These are phyloP conservation scores for Halcyon badia DNA, from an alignment of 2,797 vertebrate genomes.

Conservation along the genomic window DNA sequence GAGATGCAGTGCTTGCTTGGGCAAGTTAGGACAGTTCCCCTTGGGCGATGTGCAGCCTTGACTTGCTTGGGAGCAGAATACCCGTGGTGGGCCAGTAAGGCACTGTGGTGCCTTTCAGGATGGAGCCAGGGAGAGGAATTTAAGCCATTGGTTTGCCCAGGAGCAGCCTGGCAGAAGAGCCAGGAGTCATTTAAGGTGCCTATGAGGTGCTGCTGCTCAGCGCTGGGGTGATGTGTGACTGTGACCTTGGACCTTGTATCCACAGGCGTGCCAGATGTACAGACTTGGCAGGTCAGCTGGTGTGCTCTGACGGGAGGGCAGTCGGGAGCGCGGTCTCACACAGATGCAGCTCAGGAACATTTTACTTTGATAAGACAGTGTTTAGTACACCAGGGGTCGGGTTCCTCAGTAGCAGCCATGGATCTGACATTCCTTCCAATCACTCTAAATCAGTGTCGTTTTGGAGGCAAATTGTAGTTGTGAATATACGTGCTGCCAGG, in stretches of 20 bases:
- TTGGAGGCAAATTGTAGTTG: not conserved
- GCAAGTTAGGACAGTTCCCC: not conserved
- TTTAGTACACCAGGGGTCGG: not conserved
- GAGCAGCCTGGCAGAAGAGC: not conserved
- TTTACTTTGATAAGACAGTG: not conserved
- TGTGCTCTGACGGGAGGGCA: not conserved
- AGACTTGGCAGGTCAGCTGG: not conserved
- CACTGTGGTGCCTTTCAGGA: not conserved
- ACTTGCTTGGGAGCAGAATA: not conserved
- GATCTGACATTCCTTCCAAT: not conserved
- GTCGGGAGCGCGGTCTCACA: fast-evolving
- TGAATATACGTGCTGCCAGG: not conserved
- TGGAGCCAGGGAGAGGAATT: not conserved
- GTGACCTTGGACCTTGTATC: not conserved
- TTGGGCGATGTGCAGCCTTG: fast-evolving
- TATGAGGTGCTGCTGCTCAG: fast-evolving
- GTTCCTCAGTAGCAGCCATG: not conserved
- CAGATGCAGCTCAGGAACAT: not conserved
- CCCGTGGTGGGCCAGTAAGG: not conserved
- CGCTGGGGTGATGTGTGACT: not conserved
- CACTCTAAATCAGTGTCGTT: not conserved
- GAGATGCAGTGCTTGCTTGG: not conserved
- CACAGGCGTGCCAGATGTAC: not conserved
- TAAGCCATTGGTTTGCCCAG: not conserved
- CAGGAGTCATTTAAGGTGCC: not conserved